Evolutionary conservation across 2,797 vertebrate genomes (phyloP).

Genomic region (Steatocranus sp.): DNA sequence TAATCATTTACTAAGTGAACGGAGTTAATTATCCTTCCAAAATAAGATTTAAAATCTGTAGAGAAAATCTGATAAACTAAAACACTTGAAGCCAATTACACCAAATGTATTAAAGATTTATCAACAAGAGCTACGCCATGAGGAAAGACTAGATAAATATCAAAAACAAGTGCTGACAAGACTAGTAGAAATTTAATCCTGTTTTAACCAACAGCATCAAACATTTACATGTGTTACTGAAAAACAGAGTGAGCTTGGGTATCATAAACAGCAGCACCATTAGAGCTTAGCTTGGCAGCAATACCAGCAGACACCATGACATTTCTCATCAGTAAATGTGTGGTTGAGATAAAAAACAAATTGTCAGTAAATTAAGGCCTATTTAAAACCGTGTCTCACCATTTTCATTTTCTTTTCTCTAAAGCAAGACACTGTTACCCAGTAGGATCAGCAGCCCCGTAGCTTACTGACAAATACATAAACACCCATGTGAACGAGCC

Average conservation of each 20-base stretch:
- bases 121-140: neutral
- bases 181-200: neutral
- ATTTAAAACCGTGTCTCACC: neutral
- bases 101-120: neutral
- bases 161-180: neutral
- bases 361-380: conserved; percentile 4
- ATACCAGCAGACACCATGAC: neutral
- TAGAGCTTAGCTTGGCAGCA: neutral
- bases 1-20: neutral
- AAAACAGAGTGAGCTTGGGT: neutral
- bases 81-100: neutral
- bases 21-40: neutral
- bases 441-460: neutral
- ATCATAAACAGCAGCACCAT: neutral
- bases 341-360: neutral
- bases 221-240: neutral
- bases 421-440: neutral
- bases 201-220: neutral
- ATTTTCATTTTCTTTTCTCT: neutral
- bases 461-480: conserved; percentile 9
- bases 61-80: neutral
- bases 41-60: neutral
- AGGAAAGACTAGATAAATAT: neutral
- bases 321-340: neutral
- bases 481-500: neutral